Evolutionary conservation across 2,797 vertebrate genomes (phyloP).

Genomic region (Mus minutoides): DNA sequence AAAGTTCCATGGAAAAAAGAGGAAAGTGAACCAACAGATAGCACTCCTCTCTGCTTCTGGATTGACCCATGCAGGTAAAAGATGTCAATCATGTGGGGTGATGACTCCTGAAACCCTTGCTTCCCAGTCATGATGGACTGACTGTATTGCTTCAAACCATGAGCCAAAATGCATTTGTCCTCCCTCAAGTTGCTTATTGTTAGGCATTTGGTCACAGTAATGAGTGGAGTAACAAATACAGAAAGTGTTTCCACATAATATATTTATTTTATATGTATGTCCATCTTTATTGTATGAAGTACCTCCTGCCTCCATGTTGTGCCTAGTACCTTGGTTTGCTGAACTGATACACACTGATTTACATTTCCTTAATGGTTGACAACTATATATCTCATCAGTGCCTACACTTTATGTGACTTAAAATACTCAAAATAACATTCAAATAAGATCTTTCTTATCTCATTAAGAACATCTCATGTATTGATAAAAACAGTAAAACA

Average conservation of each 20-base stretch:
- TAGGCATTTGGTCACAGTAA: background rate
- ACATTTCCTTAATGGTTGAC: background rate
- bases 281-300: background rate
- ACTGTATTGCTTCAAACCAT: background rate
- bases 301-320: background rate
- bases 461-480: no score
- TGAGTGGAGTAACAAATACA: background rate
- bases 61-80: no score
- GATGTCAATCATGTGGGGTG: fast-evolving
- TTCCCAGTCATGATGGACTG: background rate
- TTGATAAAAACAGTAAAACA: no score
- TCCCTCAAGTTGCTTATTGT: background rate
- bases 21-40: no score
- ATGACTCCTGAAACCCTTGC: background rate
- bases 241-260: background rate
- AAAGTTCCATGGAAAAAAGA: no score
- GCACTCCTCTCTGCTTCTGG: no score
- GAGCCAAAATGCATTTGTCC: background rate
- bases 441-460: no score
- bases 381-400: background rate
- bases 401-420: background rate
- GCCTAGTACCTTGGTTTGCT: no score
- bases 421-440: constrained; percentile 30
- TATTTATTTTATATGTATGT: background rate
- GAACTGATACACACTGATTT: background rate